These are phyloP conservation scores for Hemistola chrysoprasaria DNA, from an alignment of 2,888 invertebrate genomes.

Conservation along the genomic window DNA sequence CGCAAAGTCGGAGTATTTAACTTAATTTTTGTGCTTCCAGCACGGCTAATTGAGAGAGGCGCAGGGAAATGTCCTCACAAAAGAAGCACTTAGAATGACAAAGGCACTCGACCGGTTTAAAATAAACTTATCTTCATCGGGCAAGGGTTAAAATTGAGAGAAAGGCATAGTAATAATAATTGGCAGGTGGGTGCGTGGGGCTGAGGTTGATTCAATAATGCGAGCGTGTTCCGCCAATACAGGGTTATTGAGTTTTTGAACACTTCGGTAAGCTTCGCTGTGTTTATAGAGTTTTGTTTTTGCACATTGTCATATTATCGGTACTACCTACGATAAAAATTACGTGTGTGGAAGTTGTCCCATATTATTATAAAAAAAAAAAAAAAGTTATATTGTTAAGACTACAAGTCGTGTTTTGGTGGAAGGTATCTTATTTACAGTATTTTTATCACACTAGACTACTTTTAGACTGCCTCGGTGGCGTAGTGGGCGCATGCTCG, in stretches of 20 bases:
- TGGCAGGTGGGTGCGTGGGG: slow-evolving; percentile 67
- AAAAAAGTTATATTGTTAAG: too few species aligned
- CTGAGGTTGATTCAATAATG: slow-evolving; percentile 70
- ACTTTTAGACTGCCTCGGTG: too few species aligned
- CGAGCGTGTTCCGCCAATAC: slow-evolving; percentile 63
- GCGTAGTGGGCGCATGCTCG: too few species aligned
- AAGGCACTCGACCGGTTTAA: slow-evolving; percentile 74
- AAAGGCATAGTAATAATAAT: slow-evolving; percentile 65
- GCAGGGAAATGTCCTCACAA: slow-evolving; percentile 75
- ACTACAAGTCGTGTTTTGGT: too few species aligned
- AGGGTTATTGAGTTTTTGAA: slow-evolving; percentile 73
- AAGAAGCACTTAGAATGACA: slow-evolving; percentile 81
- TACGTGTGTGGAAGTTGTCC: too few species aligned
- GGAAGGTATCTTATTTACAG: too few species aligned
- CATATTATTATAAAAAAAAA: too few species aligned
- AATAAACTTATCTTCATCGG: slow-evolving; percentile 80
- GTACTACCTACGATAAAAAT: too few species aligned
- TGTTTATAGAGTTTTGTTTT: slow-evolving; percentile 7
- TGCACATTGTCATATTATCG: background rate
- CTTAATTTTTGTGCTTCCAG: slow-evolving; percentile 83
- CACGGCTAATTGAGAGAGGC: slow-evolving; percentile 76
- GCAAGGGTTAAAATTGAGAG: slow-evolving; percentile 79
- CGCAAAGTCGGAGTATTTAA: slow-evolving; percentile 75
- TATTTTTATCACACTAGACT: too few species aligned
- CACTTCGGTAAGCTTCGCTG: slow-evolving; percentile 40